Evolutionary conservation across 92 coral and sea anemone species (phyloP).

Genomic region (Siderastrea siderea): DNA sequence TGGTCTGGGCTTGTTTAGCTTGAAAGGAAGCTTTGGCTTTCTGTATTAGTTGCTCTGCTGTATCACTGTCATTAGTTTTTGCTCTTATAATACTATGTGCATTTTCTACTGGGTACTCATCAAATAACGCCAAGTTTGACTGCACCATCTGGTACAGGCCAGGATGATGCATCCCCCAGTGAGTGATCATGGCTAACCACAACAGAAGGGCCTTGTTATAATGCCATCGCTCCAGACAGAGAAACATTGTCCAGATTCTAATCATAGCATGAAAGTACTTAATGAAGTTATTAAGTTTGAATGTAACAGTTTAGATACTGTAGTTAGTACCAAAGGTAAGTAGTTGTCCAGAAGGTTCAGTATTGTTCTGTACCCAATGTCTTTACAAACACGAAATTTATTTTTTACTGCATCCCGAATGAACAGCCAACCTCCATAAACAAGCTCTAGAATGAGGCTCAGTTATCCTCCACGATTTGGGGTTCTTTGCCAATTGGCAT

Average conservation of each 20-base stretch:
- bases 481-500: conserved; percentile 16
- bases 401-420: conserved; percentile 17
- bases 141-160: too few relatives aligned
- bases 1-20: too few relatives aligned
- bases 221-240: conserved; percentile 37
- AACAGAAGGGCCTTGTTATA: conserved; percentile 34
- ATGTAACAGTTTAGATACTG: conserved; percentile 43
- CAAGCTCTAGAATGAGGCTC: conserved; percentile 30
- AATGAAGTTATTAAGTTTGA: conserved; percentile 45
- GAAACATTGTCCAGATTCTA: background rate
- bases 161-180: too few relatives aligned
- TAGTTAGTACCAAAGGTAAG: background rate
- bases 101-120: too few relatives aligned
- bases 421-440: background rate
- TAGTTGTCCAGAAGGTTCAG: background rate
- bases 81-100: too few relatives aligned
- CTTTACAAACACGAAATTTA: conserved; percentile 36
- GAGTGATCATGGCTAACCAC: too few relatives aligned
- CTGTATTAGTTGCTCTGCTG: too few relatives aligned
- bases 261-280: conserved; percentile 52
- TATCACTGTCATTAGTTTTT: too few relatives aligned
- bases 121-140: too few relatives aligned
- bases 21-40: too few relatives aligned
- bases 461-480: conserved; percentile 41
- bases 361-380: conserved; percentile 40